Evolutionary conservation across 2,797 vertebrate species (phyloP), one percentile per base, ranked within the genome.

Genomic region (Cirrhinus mrigala): DNA sequence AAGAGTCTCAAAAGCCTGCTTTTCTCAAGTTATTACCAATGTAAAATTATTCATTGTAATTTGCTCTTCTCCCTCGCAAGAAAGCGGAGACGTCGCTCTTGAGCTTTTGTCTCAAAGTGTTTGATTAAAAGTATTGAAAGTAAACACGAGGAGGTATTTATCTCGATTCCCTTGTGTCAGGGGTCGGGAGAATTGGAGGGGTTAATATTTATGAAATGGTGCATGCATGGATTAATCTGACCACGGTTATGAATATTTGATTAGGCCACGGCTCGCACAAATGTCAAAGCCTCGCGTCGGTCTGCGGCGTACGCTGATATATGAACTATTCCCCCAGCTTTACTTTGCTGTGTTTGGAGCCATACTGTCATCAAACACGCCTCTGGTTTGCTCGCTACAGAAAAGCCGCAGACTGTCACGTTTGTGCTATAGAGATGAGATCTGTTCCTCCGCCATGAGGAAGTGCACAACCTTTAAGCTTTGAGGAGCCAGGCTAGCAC

Each of bases 241-340:
- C 89, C 85, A 86, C 74, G 52, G 80, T 86, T 84, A 92, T 94
- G 90, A 93, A 95, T 95, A 93, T 92, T 94, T 93, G 83, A 94
- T 93, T 79, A 89, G 40, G 78, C 37, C 44, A 7, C 40, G 46
- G 84, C 90, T 70, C 83, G 82, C 44, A 73, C 89, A 93, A 94
- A 93, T 92, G 93, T 94, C 92, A 91, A 76, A 44, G 18, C 81
- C 85, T 89, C 83, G 86, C 89, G 92, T 90, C 92, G 90, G 90
- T 86, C 86, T 83, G 73, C 58, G 22, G 74, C 40, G 11, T 12
- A 2, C 27, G 8, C 27, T 78, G 68, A 82, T 68, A 56, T 85
- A 70, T 64, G 75, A 58, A 79, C 82, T 62, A 40, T 75, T 52
- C 82, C 27, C 58, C 52, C 46, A 9, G 33, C 54, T 82, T 82